These are phyloP conservation scores for Phrixothrix hirtus DNA, from an alignment of 2,888 invertebrate species.

Conservation along the genomic window DNA sequence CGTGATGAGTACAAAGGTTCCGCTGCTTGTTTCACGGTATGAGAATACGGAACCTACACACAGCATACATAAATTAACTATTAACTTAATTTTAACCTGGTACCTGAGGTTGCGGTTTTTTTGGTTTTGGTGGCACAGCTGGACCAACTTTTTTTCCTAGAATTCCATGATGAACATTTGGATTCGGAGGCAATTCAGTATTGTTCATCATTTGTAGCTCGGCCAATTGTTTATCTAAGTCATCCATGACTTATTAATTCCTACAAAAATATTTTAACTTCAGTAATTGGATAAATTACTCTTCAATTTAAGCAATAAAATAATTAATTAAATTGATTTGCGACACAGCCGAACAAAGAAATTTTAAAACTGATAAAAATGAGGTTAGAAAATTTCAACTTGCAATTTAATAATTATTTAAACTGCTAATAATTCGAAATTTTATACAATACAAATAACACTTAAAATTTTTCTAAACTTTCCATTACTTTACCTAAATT, in stretches of 20 bases:
- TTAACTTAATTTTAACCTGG: neutral
- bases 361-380: no score
- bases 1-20: conserved; percentile 78
- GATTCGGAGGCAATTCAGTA: conserved; percentile 50
- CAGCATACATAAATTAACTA: conserved; percentile 42
- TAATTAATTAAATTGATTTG: no score
- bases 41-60: conserved; percentile 78
- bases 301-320: no score
- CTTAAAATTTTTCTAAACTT: no score
- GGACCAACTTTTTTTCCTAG: conserved; percentile 70
- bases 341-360: no score
- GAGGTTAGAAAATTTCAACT: no score
- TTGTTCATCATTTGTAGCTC: conserved; percentile 67
- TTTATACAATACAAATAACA: no score
- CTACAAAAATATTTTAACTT: no score
- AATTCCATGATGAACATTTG: conserved; percentile 50
- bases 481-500: no score
- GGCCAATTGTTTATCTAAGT: conserved; percentile 72
- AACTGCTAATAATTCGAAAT: no score
- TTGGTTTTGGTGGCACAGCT: conserved; percentile 80
- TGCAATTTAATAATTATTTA: no score
- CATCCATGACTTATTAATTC: conserved; percentile 58
- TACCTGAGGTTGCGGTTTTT: conserved; percentile 65
- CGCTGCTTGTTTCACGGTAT: conserved; percentile 67
- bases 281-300: no score